phyloP scores from a whole-genome alignment of 1,140 invertebrate species.

The Callitettix versicolor region DNA sequence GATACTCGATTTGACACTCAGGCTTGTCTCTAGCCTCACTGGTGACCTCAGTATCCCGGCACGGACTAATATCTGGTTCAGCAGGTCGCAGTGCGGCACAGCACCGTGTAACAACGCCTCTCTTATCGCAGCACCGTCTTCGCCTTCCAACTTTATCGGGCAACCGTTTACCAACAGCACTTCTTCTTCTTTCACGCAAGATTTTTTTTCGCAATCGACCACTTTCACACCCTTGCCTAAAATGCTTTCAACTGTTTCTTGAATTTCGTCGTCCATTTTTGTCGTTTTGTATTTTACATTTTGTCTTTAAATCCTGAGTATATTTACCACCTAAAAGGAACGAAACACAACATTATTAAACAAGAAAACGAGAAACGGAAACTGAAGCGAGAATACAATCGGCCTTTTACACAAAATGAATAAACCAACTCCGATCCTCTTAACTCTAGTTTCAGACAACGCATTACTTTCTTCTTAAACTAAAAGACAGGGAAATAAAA shows the following conservation, averaged over 20 bases:
- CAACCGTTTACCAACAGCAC: slow-evolving; percentile 63
- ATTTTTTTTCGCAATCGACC: slow-evolving; percentile 64
- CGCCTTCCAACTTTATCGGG: slow-evolving; percentile 54
- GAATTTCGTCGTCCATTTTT: slow-evolving; percentile 62
- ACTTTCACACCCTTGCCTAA: slow-evolving; percentile 63
- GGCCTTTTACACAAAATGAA: too few species aligned
- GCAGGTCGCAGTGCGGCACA: slow-evolving; percentile 57
- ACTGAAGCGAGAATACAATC: too few species aligned
- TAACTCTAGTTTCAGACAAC: too few species aligned
- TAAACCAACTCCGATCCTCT: too few species aligned
- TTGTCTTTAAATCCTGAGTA: too few species aligned
- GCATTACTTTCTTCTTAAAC: too few species aligned
- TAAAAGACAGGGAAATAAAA: too few species aligned
- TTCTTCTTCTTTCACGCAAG: slow-evolving; percentile 59
- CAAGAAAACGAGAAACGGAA: too few species aligned
- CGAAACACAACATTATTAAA: too few species aligned
- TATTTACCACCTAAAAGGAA: too few species aligned
- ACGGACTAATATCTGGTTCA: slow-evolving; percentile 54
- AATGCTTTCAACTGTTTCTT: slow-evolving; percentile 65
- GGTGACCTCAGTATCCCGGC: slow-evolving; percentile 45
- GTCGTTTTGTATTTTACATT: background rate
- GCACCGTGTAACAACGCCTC: slow-evolving; percentile 57
- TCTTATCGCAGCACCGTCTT: slow-evolving; percentile 57
- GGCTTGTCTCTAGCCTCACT: slow-evolving; percentile 57
- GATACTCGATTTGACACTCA: slow-evolving; percentile 60